phyloP scores from a whole-genome alignment of 1,140 invertebrate genomes.

The Yoshiicerus persimilis region DNA sequence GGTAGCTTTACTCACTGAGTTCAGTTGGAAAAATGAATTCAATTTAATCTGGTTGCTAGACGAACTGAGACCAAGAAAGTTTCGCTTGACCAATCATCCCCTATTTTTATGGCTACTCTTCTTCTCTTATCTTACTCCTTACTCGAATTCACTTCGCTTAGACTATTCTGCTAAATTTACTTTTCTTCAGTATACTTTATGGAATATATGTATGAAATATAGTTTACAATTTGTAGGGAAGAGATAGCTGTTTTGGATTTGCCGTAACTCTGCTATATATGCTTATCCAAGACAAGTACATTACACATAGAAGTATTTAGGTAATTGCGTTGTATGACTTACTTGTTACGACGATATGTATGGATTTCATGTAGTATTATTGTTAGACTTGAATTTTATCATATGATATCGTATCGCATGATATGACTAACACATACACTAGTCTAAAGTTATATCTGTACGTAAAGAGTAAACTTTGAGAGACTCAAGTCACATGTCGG shows the following conservation, averaged over 20 bases:
- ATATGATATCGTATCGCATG: background rate
- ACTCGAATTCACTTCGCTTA: background rate
- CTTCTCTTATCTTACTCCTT: background rate
- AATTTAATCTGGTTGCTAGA: conserved; percentile 17
- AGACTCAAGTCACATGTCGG: background rate
- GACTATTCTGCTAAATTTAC: background rate
- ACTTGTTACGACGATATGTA: background rate
- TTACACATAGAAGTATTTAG: background rate
- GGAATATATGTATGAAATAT: background rate
- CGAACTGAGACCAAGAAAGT: conserved; percentile 8
- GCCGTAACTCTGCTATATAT: background rate
- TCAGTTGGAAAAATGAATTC: background rate
- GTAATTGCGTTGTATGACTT: background rate
- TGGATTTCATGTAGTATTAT: background rate
- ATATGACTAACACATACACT: background rate
- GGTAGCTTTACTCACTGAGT: background rate
- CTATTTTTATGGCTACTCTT: conserved; percentile 16
- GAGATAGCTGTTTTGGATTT: background rate
- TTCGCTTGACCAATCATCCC: conserved; percentile 18
- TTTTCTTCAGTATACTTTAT: background rate
- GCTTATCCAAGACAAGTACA: background rate
- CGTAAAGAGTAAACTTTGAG: background rate
- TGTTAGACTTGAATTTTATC: background rate
- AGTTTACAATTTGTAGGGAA: background rate
- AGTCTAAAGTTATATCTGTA: background rate